Conservation (phyloP, 1,140 invertebrate species). For the Caerostris extrusa region DNA sequence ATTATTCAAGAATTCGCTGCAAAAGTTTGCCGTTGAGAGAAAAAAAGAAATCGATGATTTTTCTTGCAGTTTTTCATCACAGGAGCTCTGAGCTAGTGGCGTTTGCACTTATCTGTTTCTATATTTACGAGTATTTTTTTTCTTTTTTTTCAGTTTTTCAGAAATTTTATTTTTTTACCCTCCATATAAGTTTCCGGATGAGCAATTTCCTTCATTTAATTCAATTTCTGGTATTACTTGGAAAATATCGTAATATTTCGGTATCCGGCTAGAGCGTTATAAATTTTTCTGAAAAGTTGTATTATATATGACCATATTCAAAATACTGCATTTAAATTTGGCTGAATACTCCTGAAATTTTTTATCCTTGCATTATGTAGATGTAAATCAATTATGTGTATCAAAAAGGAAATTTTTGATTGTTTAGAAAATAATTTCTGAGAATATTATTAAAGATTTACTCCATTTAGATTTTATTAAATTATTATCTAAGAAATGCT, state of each 20-base stretch:
- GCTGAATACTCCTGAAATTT: too few relatives aligned
- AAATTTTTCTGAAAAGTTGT: not conserved
- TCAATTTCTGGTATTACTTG: not conserved
- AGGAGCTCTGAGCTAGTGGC: not conserved
- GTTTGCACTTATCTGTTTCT: conserved; percentile 49
- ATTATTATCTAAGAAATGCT: too few relatives aligned
- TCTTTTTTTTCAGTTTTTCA: not conserved
- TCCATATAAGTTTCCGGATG: not conserved
- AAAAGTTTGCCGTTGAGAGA: not conserved
- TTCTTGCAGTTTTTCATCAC: conserved; percentile 41
- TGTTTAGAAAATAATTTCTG: too few relatives aligned
- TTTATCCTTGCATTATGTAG: too few relatives aligned
- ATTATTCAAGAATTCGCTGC: conserved; percentile 65
- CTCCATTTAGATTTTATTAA: too few relatives aligned
- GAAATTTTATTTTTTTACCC: not conserved
- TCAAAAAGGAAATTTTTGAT: too few relatives aligned
- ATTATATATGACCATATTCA: too few relatives aligned
- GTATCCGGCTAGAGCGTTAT: not conserved
- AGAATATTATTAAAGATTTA: too few relatives aligned
- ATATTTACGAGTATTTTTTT: conserved; percentile 43
- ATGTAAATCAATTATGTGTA: too few relatives aligned
- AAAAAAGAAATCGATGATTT: conserved; percentile 46
- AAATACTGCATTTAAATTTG: too few relatives aligned
- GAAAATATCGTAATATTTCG: too few relatives aligned
- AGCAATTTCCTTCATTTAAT: not conserved